Percentiles rank a stretch among this genome's conserved stretches.
Evolutionary conservation across 2,113 vertebrate species (phyloP).

Genomic region (Anhinga rufa): DNA sequence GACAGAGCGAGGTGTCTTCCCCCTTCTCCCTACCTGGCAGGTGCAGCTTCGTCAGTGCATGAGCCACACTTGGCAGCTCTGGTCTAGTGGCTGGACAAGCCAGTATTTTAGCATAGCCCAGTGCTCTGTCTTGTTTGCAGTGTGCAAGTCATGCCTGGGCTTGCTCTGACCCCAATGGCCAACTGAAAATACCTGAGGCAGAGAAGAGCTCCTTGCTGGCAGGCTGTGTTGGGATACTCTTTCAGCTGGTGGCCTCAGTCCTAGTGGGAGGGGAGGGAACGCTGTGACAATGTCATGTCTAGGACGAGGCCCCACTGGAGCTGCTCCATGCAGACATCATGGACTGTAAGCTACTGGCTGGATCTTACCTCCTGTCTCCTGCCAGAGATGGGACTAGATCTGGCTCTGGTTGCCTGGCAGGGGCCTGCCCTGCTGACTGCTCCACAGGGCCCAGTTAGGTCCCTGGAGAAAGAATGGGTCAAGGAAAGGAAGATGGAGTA

Average conservation of each 20-base stretch:
- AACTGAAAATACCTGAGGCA: not conserved
- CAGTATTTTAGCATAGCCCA: not conserved
- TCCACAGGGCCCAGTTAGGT: not conserved
- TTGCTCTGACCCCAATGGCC: not conserved
- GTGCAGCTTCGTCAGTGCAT: not conserved
- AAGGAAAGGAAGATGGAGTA: not conserved
- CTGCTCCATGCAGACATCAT: not conserved
- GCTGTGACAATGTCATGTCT: not conserved
- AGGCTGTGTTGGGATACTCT: not conserved
- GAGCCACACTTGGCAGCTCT: not conserved
- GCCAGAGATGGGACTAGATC: not conserved
- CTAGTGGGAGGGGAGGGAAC: not conserved
- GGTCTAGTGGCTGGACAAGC: not conserved
- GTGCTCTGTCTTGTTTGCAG: not conserved
- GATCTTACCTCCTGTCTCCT: not conserved
- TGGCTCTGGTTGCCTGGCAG: not conserved
- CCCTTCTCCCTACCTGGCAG: not conserved
- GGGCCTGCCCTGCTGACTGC: not conserved
- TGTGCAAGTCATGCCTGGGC: not conserved
- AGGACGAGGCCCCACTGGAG: not conserved
- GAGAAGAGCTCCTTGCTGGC: not conserved
- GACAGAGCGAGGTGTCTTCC: not conserved
- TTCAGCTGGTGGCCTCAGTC: not conserved
- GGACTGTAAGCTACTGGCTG: not conserved
- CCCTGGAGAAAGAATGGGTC: not conserved